Conservation (phyloP, 2,888 invertebrate genomes). For the Metopia argyrocephala region DNA sequence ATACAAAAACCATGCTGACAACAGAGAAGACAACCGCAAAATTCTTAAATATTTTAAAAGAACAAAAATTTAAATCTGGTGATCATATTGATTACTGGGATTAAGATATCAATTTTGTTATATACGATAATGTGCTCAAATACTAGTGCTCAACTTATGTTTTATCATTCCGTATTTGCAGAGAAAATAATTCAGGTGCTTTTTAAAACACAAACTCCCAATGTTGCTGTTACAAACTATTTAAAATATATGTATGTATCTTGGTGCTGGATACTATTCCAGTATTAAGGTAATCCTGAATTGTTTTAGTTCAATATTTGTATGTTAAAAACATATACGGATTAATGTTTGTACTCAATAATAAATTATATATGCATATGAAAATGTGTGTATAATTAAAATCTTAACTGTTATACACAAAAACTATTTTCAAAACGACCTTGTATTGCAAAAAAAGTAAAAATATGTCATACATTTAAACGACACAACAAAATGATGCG, state of each 20-base stretch:
- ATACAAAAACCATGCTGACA: conserved; percentile 83
- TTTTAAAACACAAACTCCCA: not conserved
- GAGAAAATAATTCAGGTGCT: conserved; percentile 1
- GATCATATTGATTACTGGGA: conserved; percentile 87
- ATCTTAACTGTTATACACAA: no score
- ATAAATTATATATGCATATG: no score
- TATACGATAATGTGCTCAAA: not conserved
- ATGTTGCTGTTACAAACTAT: not conserved
- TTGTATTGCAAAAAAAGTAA: no score
- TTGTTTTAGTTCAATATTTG: not conserved
- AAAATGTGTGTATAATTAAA: no score
- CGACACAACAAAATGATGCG: no score
- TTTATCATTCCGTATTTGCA: not conserved
- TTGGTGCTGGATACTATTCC: conserved; percentile 21
- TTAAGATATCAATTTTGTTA: not conserved
- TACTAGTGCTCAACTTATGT: not conserved
- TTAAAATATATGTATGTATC: not conserved
- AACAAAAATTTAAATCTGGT: conserved; percentile 87
- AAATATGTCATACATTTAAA: no score
- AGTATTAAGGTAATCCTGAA: not conserved
- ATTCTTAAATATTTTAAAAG: conserved; percentile 84
- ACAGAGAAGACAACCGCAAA: conserved; percentile 87
- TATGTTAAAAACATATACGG: no score
- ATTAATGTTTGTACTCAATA: conserved; percentile 40
- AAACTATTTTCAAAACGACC: no score